Evolutionary conservation across 2,888 invertebrate species (phyloP).

Genomic region (Rhingia rostrata): DNA sequence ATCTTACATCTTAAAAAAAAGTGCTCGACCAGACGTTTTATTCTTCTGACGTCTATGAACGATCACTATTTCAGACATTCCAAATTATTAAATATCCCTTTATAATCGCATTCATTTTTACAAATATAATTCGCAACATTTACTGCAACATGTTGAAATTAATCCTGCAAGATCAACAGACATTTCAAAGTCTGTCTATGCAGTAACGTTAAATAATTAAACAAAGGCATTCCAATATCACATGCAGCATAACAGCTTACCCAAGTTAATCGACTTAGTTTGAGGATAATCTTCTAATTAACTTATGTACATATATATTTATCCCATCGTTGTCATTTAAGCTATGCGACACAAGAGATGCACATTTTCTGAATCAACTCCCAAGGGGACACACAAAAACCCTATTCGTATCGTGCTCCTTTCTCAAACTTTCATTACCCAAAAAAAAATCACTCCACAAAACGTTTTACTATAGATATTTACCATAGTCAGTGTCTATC

Average conservation of each 20-base stretch:
- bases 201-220: constrained; percentile 1
- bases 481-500: constrained; percentile 3
- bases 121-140: too few species aligned
- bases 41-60: too few species aligned
- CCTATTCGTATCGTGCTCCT: constrained; percentile 9
- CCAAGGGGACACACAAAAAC: constrained; percentile 37
- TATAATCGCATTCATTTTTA: too few species aligned
- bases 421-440: constrained; percentile 52
- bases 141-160: too few species aligned
- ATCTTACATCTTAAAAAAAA: too few species aligned
- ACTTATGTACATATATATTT: constrained; percentile 34
- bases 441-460: constrained; percentile 44
- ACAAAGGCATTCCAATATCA: neutral
- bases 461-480: constrained; percentile 54
- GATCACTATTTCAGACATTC: too few species aligned
- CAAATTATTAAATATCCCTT: too few species aligned
- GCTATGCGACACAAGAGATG: constrained; percentile 33
- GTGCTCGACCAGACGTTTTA: too few species aligned
- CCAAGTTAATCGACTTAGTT: constrained; percentile 34
- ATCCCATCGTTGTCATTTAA: constrained; percentile 7
- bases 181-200: neutral
- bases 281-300: constrained; percentile 56
- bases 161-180: neutral
- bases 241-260: constrained; percentile 20
- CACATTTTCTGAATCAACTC: constrained; percentile 44